Evolutionary conservation across 2,888 invertebrate genomes (phyloP).

Genomic region (Cyrtodaria siliqua): DNA sequence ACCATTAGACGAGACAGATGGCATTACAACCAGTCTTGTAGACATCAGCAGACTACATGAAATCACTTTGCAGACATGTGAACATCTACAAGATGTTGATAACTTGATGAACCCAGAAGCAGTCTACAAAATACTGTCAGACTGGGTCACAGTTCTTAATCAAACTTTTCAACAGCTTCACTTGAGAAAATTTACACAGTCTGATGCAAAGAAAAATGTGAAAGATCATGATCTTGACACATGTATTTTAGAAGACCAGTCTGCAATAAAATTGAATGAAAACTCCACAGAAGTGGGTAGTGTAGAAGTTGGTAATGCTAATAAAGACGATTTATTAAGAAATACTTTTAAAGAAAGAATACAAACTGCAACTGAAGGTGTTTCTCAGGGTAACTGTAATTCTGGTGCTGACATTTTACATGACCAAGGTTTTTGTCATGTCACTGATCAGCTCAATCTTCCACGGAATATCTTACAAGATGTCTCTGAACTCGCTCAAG

Average conservation of each 20-base stretch:
- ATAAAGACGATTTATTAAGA: background rate
- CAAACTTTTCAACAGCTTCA: constrained; percentile 64
- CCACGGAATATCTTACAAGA: constrained; percentile 53
- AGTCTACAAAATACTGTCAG: constrained; percentile 54
- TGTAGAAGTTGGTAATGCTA: too few species aligned
- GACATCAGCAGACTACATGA: constrained; percentile 58
- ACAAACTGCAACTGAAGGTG: background rate
- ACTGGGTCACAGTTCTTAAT: constrained; percentile 73
- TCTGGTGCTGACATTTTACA: background rate
- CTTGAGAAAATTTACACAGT: constrained; percentile 30
- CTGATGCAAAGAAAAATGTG: background rate
- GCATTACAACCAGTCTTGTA: constrained; percentile 11
- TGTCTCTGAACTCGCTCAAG: constrained; percentile 68
- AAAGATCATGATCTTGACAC: background rate
- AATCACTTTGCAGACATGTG: constrained; percentile 53
- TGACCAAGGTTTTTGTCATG: background rate
- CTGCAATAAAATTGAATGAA: too few species aligned
- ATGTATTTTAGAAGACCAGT: too few species aligned
- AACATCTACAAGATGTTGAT: constrained; percentile 55
- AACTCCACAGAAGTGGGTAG: too few species aligned
- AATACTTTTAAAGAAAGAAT: background rate
- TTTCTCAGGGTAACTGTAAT: background rate
- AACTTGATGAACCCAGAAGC: constrained; percentile 55
- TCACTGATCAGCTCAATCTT: constrained; percentile 70
- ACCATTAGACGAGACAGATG: background rate